phyloP scores from a whole-genome alignment of 2,113 vertebrate species.

The Galemys pyrenaicus region DNA sequence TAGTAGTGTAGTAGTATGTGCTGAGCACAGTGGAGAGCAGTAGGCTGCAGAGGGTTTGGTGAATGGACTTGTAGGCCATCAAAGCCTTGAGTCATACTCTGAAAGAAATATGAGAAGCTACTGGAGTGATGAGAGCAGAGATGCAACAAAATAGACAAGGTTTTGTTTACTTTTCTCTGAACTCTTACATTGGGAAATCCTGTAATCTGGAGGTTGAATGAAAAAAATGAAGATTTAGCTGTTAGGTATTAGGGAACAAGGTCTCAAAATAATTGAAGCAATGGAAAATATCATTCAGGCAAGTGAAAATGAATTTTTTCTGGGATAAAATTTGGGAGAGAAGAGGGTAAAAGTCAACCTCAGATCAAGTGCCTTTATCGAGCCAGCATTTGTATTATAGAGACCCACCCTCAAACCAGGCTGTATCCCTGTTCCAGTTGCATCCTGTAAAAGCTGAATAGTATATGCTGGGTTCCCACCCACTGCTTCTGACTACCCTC shows the following conservation, averaged over 20 bases:
- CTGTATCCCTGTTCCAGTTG: background rate
- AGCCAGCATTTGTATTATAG: background rate
- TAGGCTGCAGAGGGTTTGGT: background rate
- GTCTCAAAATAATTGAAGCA: background rate
- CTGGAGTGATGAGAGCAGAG: background rate
- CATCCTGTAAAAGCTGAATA: background rate
- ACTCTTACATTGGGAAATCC: background rate
- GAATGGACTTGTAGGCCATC: background rate
- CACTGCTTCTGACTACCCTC: background rate
- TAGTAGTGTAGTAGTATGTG: background rate
- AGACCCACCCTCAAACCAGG: background rate
- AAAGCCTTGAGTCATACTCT: background rate
- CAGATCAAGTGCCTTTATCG: background rate
- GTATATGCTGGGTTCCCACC: background rate
- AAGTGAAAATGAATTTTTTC: background rate
- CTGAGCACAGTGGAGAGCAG: background rate
- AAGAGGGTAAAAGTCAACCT: background rate
- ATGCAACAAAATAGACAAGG: background rate
- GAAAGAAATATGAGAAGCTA: background rate
- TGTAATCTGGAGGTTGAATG: background rate
- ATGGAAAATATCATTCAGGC: background rate
- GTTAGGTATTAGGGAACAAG: background rate
- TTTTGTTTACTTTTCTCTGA: background rate
- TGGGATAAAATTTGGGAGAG: background rate
- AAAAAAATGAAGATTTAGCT: background rate